Evolutionary conservation across 2,113 vertebrate species (phyloP).

Genomic region (Gila orcuttii): DNA sequence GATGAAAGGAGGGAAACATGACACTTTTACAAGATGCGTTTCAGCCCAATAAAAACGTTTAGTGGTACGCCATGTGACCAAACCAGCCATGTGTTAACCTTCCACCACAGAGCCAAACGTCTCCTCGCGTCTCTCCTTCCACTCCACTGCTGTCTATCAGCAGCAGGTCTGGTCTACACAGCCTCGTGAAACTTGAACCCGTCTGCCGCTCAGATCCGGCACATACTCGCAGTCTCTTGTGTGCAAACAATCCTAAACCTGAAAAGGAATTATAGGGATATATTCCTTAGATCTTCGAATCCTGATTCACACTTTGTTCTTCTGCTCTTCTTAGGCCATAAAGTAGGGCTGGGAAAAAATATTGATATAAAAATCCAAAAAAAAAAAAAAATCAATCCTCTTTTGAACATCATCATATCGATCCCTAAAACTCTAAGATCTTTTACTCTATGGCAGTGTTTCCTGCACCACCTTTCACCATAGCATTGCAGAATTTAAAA

Average conservation of each 20-base stretch:
- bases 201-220: background rate
- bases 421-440: background rate
- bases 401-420: background rate
- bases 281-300: background rate
- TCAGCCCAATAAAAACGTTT: constrained; percentile 16
- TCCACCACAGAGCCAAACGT: background rate
- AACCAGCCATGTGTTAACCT: background rate
- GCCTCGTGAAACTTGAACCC: constrained; percentile 25
- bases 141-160: background rate
- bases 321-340: background rate
- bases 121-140: background rate
- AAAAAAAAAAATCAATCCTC: background rate
- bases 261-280: background rate
- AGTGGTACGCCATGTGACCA: constrained; percentile 3
- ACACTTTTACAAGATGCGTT: constrained; percentile 5
- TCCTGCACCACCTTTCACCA: background rate
- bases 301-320: background rate
- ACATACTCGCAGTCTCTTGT: background rate
- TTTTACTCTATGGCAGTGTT: background rate
- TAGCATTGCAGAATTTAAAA: background rate
- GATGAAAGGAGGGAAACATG: constrained; percentile 21
- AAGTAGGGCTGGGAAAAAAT: background rate
- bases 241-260: constrained; percentile 3
- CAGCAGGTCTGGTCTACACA: constrained; percentile 1
- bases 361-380: background rate